phyloP scores from a whole-genome alignment of 2,888 invertebrate genomes.

The Zootermopsis nevadensis region DNA sequence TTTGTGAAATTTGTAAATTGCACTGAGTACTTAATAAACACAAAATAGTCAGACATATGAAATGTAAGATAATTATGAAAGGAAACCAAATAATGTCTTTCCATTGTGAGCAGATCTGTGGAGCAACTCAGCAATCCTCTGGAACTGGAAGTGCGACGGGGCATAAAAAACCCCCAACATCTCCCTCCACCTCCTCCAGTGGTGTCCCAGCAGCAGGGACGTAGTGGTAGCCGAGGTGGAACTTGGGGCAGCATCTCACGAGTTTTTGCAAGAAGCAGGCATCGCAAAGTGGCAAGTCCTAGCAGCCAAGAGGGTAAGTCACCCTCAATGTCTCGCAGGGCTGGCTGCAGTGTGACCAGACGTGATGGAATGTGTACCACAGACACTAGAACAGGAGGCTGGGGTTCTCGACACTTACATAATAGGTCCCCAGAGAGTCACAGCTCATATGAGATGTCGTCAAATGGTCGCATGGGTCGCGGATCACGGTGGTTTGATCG shows the following conservation, averaged over 20 bases:
- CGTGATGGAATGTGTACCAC: constrained; percentile 13
- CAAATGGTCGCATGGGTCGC: constrained; percentile 10
- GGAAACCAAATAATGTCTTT: constrained; percentile 29
- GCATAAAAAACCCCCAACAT: constrained; percentile 55
- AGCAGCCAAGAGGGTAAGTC: constrained; percentile 74
- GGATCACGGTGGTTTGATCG: constrained; percentile 23
- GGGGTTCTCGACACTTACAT: constrained; percentile 33
- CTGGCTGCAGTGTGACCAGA: neutral
- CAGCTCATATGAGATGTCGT: constrained; percentile 32
- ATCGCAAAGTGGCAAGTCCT: constrained; percentile 79
- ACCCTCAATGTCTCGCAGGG: constrained; percentile 26
- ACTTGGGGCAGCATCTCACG: constrained; percentile 93
- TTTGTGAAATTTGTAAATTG: too few relatives aligned
- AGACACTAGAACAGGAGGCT: constrained; percentile 24
- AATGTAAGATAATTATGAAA: too few relatives aligned
- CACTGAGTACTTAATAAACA: too few relatives aligned
- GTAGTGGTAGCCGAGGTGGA: constrained; percentile 73
- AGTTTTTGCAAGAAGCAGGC: constrained; percentile 87
- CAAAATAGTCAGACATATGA: too few relatives aligned
- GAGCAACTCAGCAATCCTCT: constrained; percentile 85
- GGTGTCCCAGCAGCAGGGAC: constrained; percentile 60
- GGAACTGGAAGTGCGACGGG: constrained; percentile 56
- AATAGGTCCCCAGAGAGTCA: constrained; percentile 24
- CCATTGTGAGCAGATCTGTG: constrained; percentile 69
- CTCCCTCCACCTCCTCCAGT: constrained; percentile 34